Percentiles rank a stretch among this genome's conserved stretches.
phyloP scores from a whole-genome alignment of 2,888 invertebrate species.

The Troglohyphantes excavatus region DNA sequence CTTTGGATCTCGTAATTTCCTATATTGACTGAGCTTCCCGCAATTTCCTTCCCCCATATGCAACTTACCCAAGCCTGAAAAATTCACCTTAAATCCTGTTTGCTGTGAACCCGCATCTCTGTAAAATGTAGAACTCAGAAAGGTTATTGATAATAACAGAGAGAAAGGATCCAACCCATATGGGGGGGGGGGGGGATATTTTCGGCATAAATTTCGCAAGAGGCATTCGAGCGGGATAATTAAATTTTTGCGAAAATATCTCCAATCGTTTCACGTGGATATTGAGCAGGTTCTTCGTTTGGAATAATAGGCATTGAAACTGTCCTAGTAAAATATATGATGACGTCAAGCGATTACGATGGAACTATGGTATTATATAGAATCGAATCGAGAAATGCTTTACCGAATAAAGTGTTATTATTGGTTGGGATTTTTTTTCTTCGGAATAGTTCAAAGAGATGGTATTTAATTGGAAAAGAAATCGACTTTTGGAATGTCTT shows the following conservation, averaged over 20 bases:
- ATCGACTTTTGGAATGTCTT: too few species aligned
- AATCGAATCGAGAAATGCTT: too few species aligned
- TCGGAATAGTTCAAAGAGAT: too few species aligned
- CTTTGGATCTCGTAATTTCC: background rate
- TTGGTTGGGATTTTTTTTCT: too few species aligned
- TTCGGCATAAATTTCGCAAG: background rate
- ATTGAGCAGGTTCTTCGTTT: background rate
- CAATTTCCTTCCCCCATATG: background rate
- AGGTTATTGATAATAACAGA: slow-evolving; percentile 33
- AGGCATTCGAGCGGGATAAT: slow-evolving; percentile 24
- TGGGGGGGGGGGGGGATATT: slow-evolving; percentile 8
- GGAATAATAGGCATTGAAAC: too few species aligned
- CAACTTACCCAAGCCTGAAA: slow-evolving; percentile 33
- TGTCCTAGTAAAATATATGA: too few species aligned
- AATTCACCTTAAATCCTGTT: slow-evolving; percentile 40
- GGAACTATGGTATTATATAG: too few species aligned
- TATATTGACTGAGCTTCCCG: slow-evolving; percentile 18
- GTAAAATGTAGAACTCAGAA: background rate
- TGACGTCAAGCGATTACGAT: too few species aligned
- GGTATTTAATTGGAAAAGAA: too few species aligned
- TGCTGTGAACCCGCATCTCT: slow-evolving; percentile 40
- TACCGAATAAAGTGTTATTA: too few species aligned
- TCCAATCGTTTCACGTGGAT: slow-evolving; percentile 10
- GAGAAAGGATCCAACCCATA: slow-evolving; percentile 2
- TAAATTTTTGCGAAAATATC: slow-evolving; percentile 44